Base-by-base conservation (phyloP, 2,888 invertebrate genomes). In the Diplolepis rosae region DNA sequence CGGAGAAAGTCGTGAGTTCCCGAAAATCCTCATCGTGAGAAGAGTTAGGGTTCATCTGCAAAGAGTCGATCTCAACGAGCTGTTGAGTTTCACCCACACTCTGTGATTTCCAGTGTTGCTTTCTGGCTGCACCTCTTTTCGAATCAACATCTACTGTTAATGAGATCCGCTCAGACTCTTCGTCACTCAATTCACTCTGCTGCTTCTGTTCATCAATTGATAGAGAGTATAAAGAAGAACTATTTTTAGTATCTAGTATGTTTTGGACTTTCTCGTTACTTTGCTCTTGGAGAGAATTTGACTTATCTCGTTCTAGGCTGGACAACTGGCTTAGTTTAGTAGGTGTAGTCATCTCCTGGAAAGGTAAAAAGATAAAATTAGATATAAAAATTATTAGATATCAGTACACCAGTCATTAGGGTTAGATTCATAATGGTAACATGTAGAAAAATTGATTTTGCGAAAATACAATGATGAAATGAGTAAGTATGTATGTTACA, bases 51-150 rank as follows among this genome's bases (percentile, higher is more conserved):
- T 70, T 75, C 11, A 72, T 32, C 24, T 79, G 78, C 39, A 79
- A 52, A 0, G 80, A 75, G 52, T 82, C 22, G 0, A 39, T 82
- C 0, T 28, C 66, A 15, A 54, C 70, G 27, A 65, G 30, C 4
- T 74, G 24, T 9, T 75, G 74, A 1, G 79, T 80, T 61, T 90
- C 90, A 75, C 91, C 87, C 84, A 90, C 76, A 87, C 90, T 87
- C 87, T 91, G 91, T 1, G 89, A 90, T 80, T 90, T 90, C 89
- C 89, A 89, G 69, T 89, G 88, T 65, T 84, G 85, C 56, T 86
- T 87, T 9, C 86, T 79, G 2, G 82, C 75, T 1, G 81, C 79
- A 0, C 81, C 81, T 5, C 83, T 80, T 24, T 79, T 80, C 1
- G 67, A 24, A 56, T 80, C 80, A 65, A 52, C 68, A 45, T 77